Conservation (phyloP, 2,113 vertebrate genomes). For the Centropus bengalensis region DNA sequence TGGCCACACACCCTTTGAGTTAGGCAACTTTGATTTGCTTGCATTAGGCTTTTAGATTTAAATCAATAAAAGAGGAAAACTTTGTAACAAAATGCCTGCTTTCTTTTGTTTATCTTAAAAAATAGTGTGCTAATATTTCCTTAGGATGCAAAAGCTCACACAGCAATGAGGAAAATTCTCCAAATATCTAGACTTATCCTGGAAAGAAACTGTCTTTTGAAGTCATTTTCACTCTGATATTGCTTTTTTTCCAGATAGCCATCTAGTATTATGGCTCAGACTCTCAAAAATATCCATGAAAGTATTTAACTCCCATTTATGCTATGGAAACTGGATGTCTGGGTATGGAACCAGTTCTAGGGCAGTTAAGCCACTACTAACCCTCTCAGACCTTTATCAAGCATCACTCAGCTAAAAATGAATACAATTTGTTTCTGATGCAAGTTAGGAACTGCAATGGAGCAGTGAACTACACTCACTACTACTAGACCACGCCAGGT, state of each 20-base stretch:
- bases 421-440: not conserved
- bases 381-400: not conserved
- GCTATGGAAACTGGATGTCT: not conserved
- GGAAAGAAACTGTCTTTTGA: not conserved
- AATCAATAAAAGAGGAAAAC: conserved; percentile 25
- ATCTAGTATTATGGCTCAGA: not conserved
- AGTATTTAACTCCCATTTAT: not conserved
- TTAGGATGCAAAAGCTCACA: not conserved
- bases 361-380: not conserved
- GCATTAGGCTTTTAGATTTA: conserved; percentile 42
- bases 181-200: not conserved
- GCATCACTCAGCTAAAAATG: not conserved
- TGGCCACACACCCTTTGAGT: conserved; percentile 59
- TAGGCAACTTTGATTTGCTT: conserved; percentile 37
- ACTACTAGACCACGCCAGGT: not conserved
- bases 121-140: not conserved
- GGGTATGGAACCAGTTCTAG: not conserved
- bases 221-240: not conserved
- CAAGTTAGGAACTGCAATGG: not conserved
- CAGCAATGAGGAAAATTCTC: not conserved
- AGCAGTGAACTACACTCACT: not conserved
- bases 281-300: not conserved
- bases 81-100: not conserved
- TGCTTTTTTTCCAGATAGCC: not conserved
- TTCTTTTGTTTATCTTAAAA: conserved; percentile 4